Percentiles rank a stretch among this genome's conserved stretches.
These are phyloP conservation scores for Tuta absoluta DNA, from an alignment of 2,888 invertebrate species.

Conservation along the genomic window DNA sequence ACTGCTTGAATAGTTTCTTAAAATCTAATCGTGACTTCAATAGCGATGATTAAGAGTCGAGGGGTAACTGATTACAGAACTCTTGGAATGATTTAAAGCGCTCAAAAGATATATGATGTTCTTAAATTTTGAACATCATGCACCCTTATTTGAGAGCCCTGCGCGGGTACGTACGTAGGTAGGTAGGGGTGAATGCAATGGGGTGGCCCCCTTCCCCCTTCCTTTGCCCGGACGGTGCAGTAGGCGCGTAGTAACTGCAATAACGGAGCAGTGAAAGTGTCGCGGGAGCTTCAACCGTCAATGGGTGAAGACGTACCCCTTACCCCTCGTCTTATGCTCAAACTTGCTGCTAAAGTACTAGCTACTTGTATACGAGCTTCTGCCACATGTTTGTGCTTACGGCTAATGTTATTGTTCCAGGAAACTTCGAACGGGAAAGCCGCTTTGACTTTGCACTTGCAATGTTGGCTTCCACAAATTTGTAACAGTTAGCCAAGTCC, in stretches of 20 bases:
- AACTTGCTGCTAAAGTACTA: slow-evolving; percentile 64
- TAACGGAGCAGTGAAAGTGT: slow-evolving; percentile 81
- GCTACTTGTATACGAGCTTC: slow-evolving; percentile 60
- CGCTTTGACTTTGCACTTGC: slow-evolving; percentile 19
- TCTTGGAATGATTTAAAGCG: slow-evolving; percentile 40
- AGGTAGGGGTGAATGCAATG: slow-evolving; percentile 72
- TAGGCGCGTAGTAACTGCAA: slow-evolving; percentile 81
- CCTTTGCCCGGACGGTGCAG: slow-evolving; percentile 58
- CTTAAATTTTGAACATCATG: slow-evolving; percentile 64
- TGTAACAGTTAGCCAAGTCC: slow-evolving; percentile 9
- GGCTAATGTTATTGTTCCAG: slow-evolving; percentile 22
- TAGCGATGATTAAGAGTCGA: not conserved
- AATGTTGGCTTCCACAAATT: slow-evolving; percentile 14
- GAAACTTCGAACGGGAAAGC: slow-evolving; percentile 21
- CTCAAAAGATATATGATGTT: slow-evolving; percentile 39
- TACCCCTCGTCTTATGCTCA: slow-evolving; percentile 74
- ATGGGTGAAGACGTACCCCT: slow-evolving; percentile 80
- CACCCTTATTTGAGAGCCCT: slow-evolving; percentile 69
- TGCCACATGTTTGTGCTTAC: slow-evolving; percentile 34
- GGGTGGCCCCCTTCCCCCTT: slow-evolving; percentile 63
- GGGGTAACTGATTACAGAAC: slow-evolving; percentile 23
- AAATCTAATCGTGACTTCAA: not conserved
- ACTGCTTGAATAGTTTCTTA: not conserved
- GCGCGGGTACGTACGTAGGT: slow-evolving; percentile 54
- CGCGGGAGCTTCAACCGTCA: slow-evolving; percentile 80